phyloP scores from a whole-genome alignment of 2,888 invertebrate genomes.

The Philereme vetulata region DNA sequence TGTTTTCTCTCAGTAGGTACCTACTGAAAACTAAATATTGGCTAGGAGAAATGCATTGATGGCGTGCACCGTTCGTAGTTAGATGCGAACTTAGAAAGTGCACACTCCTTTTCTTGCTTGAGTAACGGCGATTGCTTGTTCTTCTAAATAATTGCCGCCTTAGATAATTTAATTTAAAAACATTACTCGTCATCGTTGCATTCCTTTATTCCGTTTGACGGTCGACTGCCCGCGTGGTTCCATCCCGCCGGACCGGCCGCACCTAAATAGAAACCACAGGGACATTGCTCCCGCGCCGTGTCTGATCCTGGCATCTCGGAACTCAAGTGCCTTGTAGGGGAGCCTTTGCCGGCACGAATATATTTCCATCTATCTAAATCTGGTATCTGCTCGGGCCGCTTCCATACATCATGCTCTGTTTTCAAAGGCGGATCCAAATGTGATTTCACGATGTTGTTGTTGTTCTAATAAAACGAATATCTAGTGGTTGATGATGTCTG shows the following conservation, averaged over 20 bases:
- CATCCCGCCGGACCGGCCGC: constrained; percentile 77
- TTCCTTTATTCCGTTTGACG: constrained; percentile 74
- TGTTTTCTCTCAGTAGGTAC: constrained; percentile 36
- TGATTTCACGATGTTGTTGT: constrained; percentile 47
- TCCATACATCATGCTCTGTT: constrained; percentile 13
- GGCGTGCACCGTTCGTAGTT: constrained; percentile 23
- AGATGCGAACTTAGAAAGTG: constrained; percentile 48
- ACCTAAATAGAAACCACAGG: constrained; percentile 84
- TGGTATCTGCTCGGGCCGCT: constrained; percentile 23
- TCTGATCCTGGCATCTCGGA: constrained; percentile 70
- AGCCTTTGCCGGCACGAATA: constrained; percentile 51
- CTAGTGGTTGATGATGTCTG: constrained; percentile 28
- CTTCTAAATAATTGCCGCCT: neutral
- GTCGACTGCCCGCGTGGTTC: constrained; percentile 74
- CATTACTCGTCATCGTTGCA: constrained; percentile 54
- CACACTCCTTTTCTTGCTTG: constrained; percentile 28
- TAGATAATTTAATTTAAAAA: neutral
- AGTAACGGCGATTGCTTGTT: constrained; percentile 14
- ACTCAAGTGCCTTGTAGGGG: constrained; percentile 72
- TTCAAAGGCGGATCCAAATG: constrained; percentile 37
- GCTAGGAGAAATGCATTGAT: constrained; percentile 39
- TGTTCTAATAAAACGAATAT: constrained; percentile 29
- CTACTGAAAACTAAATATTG: constrained; percentile 43
- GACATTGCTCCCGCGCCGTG: constrained; percentile 77
- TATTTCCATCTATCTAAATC: constrained; percentile 38